Evolutionary conservation across 2,888 invertebrate species (phyloP), one percentile per base, ranked within the genome.

Genomic region (Pollenia angustigena): DNA sequence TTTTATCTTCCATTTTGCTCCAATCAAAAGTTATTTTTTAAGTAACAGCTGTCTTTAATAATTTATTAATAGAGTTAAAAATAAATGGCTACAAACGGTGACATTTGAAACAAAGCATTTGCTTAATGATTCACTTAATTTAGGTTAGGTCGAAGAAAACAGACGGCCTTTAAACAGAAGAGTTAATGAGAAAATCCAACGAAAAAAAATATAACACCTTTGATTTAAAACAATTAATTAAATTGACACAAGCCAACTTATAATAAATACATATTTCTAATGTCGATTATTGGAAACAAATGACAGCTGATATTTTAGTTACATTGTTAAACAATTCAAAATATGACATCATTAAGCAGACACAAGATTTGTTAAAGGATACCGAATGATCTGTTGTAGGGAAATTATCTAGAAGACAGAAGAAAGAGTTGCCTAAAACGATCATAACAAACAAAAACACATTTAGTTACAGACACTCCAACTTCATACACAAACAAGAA

Each of bases 201-300:
- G 54, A 54, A 60, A 66, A 40, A 50, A 50, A 60, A 68, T 48
- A 48, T 78, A 78, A 85, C 81, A 81, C 78, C 78, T 85, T 79
- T 85, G 75, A 66, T 68, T 81, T 72, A 40, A 58, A 58, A 58
- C 78, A 72, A 78, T 81, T 81, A 81, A 78, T 72, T 48, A 60
- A 72, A 54, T 64, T 81, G 78, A 68, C 81, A 81, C 66, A 66
- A 81, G 66, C 54, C 72, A 54, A 60, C 66, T 56, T 58, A 44
- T 16, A 44, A 52, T 18, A 46, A 11, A 79, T n/a, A 42, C 9
- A 72, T 32, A 32, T 60, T 23, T 66, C 23, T n/a, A 23, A 18
- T 16, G 16, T 52, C 40, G 11, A 62, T 68, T 62, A 60, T 58
- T 12, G n/a, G 54, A 10, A 80, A 23, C 12, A 60, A 72, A 46